Evolutionary conservation across 2,888 invertebrate species (phyloP).

Genomic region (Dermolepida albohirtum): DNA sequence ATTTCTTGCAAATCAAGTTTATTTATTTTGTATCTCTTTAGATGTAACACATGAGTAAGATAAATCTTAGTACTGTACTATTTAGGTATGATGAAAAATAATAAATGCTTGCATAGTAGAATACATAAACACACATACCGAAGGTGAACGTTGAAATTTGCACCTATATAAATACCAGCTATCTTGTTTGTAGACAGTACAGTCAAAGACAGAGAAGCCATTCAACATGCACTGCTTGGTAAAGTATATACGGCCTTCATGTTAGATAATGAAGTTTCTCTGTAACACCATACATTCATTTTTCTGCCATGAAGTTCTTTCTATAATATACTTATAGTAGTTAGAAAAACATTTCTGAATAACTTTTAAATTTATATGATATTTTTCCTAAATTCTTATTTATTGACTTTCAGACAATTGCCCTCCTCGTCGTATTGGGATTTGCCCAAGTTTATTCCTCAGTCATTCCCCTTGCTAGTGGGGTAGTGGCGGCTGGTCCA

Average conservation of each 20-base stretch:
- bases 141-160: conserved; percentile 13
- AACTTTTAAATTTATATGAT: no score
- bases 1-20: no score
- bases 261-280: no score
- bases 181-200: conserved; percentile 10
- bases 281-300: no score
- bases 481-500: conserved; percentile 18
- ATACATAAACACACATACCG: not conserved
- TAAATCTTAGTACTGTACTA: not conserved
- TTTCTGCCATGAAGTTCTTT: no score
- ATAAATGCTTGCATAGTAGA: conserved; percentile 18
- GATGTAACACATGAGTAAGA: not conserved
- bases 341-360: no score
- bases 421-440: conserved; percentile 13
- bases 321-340: no score
- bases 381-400: not conserved
- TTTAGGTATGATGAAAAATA: conserved; percentile 18
- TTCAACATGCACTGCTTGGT: conserved; percentile 25
- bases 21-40: not conserved
- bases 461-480: conserved; percentile 10
- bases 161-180: conserved; percentile 21
- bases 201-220: conserved; percentile 21
- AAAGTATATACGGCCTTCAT: not conserved
- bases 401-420: conserved; percentile 17
- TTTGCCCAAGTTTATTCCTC: conserved; percentile 25